Evolutionary conservation across 2,888 invertebrate genomes (phyloP), one percentile per base, ranked within the genome.

Genomic region (Synergus itoensis): DNA sequence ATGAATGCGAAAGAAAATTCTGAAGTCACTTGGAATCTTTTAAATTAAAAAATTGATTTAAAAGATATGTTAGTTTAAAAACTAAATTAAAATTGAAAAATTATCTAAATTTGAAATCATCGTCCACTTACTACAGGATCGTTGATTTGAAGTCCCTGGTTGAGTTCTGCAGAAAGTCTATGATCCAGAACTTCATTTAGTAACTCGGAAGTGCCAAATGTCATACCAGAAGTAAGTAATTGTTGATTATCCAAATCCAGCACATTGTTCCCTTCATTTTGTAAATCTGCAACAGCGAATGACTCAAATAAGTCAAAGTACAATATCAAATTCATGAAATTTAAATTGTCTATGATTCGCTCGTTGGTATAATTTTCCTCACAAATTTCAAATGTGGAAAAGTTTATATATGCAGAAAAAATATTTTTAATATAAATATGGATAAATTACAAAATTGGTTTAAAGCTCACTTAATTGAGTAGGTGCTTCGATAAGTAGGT

Each of bases 181-280:
- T 53, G 36, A 12, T 73, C 53, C 0, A 73, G 12, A 14, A 73
- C n/a, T 53, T 28, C 7, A 73, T 53, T 53, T 53, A 73, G 8
- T 36, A 73, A 53, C 36, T 73, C 73, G 9, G 48, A 73, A 4
- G 73, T 73, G 36, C 73, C 48, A 36, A 48, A 48, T 4, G 4
- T 0, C 9, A 16, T 18, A 28, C 45, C 14, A 4, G 73, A 28
- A 11, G 9, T 3, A 18, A 36, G 14, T 12, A 36, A 57, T 57
- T 28, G 53, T 16, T 73, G 73, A n/a, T n/a, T 73, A n/a, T 73
- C 73, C 28, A 73, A 73, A 57, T 73, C 53, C 11, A 73, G 1
- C 9, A 73, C 5, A 5, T 36, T n/a, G n/a, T 4, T 12, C 0
- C 14, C 73, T 53, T 11, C 45, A 28, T 53, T 40, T 18, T 18